These are phyloP conservation scores for Poeciliopsis turrubarensis DNA, from an alignment of 2,113 vertebrate genomes.

Conservation along the genomic window DNA sequence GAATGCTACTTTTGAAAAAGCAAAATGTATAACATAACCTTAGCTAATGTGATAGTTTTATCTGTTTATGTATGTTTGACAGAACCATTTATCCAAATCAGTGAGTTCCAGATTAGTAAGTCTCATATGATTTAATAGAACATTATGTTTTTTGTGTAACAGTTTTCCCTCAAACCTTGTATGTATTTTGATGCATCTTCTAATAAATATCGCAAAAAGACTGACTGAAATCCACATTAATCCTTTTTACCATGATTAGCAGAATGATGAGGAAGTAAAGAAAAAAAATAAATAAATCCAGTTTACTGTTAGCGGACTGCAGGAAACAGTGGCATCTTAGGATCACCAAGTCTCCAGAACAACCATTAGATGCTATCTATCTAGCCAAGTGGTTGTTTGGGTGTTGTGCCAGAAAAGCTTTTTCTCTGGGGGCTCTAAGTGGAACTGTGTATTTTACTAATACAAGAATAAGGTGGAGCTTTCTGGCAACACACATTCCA, in stretches of 20 bases:
- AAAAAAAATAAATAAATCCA: background rate
- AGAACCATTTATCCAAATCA: background rate
- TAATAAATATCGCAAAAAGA: constrained; percentile 35
- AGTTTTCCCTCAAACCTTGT: background rate
- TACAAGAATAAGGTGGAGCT: background rate
- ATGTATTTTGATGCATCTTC: constrained; percentile 4
- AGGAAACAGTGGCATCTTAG: background rate
- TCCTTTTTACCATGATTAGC: background rate
- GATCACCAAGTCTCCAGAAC: background rate
- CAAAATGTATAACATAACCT: background rate
- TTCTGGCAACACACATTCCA: background rate
- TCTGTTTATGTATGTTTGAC: constrained; percentile 4
- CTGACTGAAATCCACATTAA: background rate
- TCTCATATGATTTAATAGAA: background rate
- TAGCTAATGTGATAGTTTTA: constrained; percentile 3
- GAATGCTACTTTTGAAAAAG: background rate
- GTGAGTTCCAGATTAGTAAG: background rate
- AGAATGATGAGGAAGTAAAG: background rate
- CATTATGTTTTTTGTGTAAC: background rate
- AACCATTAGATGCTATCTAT: background rate
- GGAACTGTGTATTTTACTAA: background rate
- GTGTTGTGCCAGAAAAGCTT: background rate
- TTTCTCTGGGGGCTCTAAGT: background rate
- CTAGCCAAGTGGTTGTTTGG: background rate
- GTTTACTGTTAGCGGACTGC: background rate